Percentiles rank a stretch among this genome's conserved stretches.
These are phyloP conservation scores for Gobionotothen gibberifrons DNA, from an alignment of 2,797 vertebrate species.

Conservation along the genomic window DNA sequence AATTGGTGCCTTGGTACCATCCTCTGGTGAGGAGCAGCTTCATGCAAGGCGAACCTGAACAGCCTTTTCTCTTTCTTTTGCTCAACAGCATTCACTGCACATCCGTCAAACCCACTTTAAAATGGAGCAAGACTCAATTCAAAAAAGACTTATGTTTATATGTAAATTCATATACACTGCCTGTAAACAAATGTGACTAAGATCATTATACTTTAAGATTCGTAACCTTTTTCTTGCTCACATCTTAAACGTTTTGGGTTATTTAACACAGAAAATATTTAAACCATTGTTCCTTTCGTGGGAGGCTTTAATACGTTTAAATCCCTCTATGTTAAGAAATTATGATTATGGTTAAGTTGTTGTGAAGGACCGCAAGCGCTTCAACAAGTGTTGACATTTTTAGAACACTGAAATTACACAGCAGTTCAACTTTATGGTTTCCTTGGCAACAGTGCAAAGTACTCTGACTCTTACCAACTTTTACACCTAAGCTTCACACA, in stretches of 20 bases:
- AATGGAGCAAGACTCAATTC: constrained; percentile 5
- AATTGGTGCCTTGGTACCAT: constrained; percentile 84
- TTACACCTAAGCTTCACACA: constrained; percentile 16
- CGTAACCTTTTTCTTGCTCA: background rate
- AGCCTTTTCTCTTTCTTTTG: constrained; percentile 43
- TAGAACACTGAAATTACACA: constrained; percentile 35
- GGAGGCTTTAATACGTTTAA: background rate
- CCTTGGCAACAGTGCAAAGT: constrained; percentile 55
- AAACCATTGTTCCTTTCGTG: background rate
- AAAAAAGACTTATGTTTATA: background rate
- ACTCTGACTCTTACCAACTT: constrained; percentile 34
- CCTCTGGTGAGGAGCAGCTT: constrained; percentile 66
- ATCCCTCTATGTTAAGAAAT: background rate
- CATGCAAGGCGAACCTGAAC: constrained; percentile 55
- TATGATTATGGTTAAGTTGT: background rate
- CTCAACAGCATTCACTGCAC: constrained; percentile 10
- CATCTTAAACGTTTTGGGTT: background rate
- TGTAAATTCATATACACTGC: background rate
- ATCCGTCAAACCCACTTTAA: constrained; percentile 10
- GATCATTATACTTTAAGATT: constrained; percentile 15
- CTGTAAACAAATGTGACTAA: background rate
- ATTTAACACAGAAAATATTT: background rate
- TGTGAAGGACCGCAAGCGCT: constrained; percentile 1
- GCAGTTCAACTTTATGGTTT: constrained; percentile 44
- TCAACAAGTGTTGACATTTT: constrained; percentile 38